Evolutionary conservation across 2,113 vertebrate species (phyloP).

Genomic region (Cyanocitta stelleri): DNA sequence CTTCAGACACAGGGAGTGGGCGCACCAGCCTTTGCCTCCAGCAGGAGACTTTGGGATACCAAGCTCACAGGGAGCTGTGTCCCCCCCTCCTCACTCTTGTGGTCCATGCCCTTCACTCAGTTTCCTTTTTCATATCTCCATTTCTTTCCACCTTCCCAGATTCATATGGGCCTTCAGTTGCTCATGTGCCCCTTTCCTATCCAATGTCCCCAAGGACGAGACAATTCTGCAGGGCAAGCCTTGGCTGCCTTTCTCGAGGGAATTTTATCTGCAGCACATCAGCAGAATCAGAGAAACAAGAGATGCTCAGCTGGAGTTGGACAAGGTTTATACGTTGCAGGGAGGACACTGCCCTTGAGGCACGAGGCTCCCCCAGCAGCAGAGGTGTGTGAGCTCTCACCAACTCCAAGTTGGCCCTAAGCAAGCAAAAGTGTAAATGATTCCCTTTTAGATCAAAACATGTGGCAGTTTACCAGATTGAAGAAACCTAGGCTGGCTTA

Average conservation of each 20-base stretch:
- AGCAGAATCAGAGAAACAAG: neutral
- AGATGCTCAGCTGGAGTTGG: neutral
- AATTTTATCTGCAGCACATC: neutral
- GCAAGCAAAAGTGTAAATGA: neutral
- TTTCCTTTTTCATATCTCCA: neutral
- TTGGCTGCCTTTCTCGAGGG: neutral
- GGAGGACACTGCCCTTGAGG: neutral
- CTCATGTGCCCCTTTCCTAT: neutral
- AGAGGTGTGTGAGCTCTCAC: neutral
- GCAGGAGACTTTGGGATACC: neutral
- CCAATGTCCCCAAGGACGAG: neutral
- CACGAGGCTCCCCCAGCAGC: neutral
- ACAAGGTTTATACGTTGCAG: neutral
- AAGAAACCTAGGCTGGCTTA: neutral
- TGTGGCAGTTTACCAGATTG: neutral
- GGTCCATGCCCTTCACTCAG: neutral
- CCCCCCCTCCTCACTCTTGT: neutral
- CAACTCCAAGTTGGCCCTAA: neutral
- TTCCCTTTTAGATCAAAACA: neutral
- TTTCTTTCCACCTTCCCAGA: neutral
- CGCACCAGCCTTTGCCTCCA: accelerated
- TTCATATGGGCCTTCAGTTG: accelerated
- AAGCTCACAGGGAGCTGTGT: neutral
- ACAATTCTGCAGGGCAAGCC: neutral
- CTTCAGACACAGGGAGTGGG: neutral